Evolutionary conservation across 1,140 invertebrate species (phyloP).

Genomic region (Papilio machaon): DNA sequence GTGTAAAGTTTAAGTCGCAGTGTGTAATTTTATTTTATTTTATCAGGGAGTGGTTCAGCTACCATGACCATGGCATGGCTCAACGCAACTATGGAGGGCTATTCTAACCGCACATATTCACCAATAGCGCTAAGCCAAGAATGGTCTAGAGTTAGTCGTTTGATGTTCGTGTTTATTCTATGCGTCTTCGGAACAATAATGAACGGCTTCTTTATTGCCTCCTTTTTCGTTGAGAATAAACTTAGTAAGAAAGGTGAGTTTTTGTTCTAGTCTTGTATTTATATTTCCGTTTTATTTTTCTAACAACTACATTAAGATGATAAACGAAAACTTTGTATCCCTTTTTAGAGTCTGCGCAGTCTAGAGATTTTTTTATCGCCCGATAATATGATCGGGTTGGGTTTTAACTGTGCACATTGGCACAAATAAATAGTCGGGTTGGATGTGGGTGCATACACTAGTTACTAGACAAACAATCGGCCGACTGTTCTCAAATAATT

Average conservation of each 20-base stretch:
- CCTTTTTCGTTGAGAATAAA: slow-evolving; percentile 58
- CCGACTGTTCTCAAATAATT: no score
- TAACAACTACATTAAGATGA: not conserved
- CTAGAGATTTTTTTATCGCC: no score
- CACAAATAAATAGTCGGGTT: no score
- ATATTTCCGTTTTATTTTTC: not conserved
- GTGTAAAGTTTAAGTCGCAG: not conserved
- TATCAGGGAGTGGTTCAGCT: slow-evolving; percentile 9
- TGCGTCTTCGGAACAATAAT: slow-evolving; percentile 83
- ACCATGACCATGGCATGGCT: not conserved
- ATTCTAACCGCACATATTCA: slow-evolving; percentile 65
- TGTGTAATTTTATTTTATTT: not conserved
- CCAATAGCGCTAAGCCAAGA: slow-evolving; percentile 85
- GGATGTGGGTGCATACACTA: no score
- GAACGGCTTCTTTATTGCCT: slow-evolving; percentile 62
- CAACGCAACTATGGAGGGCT: not conserved
- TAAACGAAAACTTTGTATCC: no score
- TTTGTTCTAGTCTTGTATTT: not conserved
- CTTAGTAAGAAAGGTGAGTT: slow-evolving; percentile 58
- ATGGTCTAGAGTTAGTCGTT: slow-evolving; percentile 86
- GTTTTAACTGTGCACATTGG: no score
- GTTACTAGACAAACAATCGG: no score
- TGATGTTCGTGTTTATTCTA: slow-evolving; percentile 86
- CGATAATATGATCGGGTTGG: no score
- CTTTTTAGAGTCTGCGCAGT: no score